Percentiles rank a stretch among this genome's conserved stretches.
These are phyloP conservation scores for Sialis lutaria DNA, from an alignment of 2,888 invertebrate genomes.

Conservation along the genomic window DNA sequence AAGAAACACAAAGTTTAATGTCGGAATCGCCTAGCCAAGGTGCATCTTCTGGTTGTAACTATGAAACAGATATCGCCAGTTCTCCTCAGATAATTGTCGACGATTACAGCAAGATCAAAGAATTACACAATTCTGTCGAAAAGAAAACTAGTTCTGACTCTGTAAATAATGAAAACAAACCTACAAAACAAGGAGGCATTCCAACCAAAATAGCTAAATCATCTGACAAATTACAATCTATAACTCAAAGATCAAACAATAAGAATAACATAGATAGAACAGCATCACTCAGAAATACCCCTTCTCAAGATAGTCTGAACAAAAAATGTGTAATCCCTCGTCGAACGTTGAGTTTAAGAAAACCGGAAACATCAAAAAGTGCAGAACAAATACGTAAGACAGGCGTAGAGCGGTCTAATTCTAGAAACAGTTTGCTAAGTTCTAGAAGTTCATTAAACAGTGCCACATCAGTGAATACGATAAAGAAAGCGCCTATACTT, in stretches of 20 bases:
- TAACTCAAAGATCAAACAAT: slow-evolving; percentile 15
- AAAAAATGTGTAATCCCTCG: slow-evolving; percentile 23
- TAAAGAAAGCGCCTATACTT: slow-evolving; percentile 44
- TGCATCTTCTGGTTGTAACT: slow-evolving; percentile 57
- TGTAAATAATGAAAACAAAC: slow-evolving; percentile 20
- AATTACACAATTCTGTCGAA: slow-evolving; percentile 18
- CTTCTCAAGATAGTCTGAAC: slow-evolving; percentile 12
- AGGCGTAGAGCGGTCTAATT: slow-evolving; percentile 59
- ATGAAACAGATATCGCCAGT: slow-evolving; percentile 29
- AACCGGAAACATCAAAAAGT: slow-evolving; percentile 19
- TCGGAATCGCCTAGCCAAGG: slow-evolving; percentile 77
- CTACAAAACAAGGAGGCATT: slow-evolving; percentile 9
- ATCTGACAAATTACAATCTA: slow-evolving; percentile 12
- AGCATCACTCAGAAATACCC: slow-evolving; percentile 16
- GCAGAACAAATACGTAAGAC: slow-evolving; percentile 11
- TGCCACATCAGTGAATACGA: slow-evolving; percentile 60
- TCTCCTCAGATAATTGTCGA: slow-evolving; percentile 17
- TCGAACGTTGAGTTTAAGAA: slow-evolving; percentile 23
- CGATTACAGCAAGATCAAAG: slow-evolving; percentile 15
- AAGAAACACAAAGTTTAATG: slow-evolving; percentile 75
- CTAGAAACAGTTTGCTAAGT: slow-evolving; percentile 62
- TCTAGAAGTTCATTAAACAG: slow-evolving; percentile 73
- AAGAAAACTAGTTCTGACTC: slow-evolving; percentile 29
- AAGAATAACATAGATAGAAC: slow-evolving; percentile 15
- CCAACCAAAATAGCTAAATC: slow-evolving; percentile 4